These are phyloP conservation scores for Cyanocitta stelleri DNA, from an alignment of 2,113 vertebrate species.

Conservation along the genomic window DNA sequence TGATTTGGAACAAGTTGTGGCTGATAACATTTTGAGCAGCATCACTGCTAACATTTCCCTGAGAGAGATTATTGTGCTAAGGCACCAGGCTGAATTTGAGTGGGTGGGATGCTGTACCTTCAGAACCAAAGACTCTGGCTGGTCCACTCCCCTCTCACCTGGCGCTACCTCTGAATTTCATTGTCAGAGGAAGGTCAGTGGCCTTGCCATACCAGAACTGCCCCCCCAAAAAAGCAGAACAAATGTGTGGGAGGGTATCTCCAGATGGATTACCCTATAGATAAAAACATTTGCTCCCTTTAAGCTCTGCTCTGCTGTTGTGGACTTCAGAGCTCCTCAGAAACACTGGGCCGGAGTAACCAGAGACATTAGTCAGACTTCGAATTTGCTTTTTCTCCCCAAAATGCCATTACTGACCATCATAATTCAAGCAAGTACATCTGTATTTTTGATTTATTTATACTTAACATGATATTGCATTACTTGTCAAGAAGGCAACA, in stretches of 20 bases:
- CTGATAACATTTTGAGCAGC: background rate
- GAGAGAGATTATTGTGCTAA: background rate
- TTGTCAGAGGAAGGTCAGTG: background rate
- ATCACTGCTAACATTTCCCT: background rate
- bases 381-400: background rate
- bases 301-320: background rate
- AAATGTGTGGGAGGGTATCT: background rate
- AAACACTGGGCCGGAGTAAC: background rate
- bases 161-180: background rate
- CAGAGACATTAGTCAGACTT: background rate
- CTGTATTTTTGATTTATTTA: conserved; percentile 58
- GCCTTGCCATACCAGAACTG: background rate
- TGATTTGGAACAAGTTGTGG: background rate
- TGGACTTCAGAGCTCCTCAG: background rate
- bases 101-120: background rate
- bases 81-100: background rate
- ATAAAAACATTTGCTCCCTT: background rate
- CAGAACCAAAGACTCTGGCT: background rate
- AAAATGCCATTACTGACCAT: conserved; percentile 31
- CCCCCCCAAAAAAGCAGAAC: background rate
- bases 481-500: conserved; percentile 54
- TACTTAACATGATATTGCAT: conserved; percentile 46
- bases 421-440: conserved; percentile 15
- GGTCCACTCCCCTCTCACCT: background rate
- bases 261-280: background rate